Conservation (phyloP, 2,888 invertebrate species). For the Eudasyphora cyanicolor region DNA sequence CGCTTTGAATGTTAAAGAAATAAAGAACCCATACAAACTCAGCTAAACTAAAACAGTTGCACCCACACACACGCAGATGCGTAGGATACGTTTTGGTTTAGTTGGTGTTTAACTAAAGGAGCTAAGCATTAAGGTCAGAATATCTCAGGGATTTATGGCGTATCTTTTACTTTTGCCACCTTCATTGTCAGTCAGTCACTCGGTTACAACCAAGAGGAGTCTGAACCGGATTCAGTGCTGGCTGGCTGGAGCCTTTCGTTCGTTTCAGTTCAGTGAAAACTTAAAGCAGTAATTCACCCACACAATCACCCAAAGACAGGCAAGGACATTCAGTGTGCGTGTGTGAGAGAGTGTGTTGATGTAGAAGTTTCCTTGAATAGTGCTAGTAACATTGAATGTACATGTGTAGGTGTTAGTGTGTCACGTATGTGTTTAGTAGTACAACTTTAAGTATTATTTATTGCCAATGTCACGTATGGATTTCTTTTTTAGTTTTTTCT, state of each 20-base stretch:
- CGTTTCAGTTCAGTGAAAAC: slow-evolving; percentile 26
- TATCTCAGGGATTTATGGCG: slow-evolving; percentile 73
- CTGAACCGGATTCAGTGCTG: too few relatives aligned
- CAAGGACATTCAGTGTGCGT: not conserved
- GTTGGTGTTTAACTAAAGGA: slow-evolving; percentile 36
- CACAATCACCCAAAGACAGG: slow-evolving; percentile 30
- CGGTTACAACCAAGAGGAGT: slow-evolving; percentile 8
- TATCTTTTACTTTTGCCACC: slow-evolving; percentile 72
- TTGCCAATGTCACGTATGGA: slow-evolving; percentile 64
- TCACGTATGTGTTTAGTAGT: slow-evolving; percentile 62
- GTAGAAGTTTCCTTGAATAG: not conserved
- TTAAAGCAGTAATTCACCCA: slow-evolving; percentile 44
- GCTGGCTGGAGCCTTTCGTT: too few relatives aligned
- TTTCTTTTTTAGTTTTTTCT: slow-evolving; percentile 43
- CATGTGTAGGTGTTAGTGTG: slow-evolving; percentile 37
- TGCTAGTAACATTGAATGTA: not conserved
- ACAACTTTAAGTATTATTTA: slow-evolving; percentile 64
- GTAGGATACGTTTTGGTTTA: too few relatives aligned
- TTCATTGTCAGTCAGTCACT: slow-evolving; percentile 61
- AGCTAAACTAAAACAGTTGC: not conserved
- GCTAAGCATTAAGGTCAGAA: slow-evolving; percentile 76
- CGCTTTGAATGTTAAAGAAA: not conserved
- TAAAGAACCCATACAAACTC: not conserved
- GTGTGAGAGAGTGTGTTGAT: not conserved
- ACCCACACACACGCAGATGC: too few relatives aligned